Conservation (phyloP, 2,113 vertebrate genomes). For the Lethenteron camtschaticum region DNA sequence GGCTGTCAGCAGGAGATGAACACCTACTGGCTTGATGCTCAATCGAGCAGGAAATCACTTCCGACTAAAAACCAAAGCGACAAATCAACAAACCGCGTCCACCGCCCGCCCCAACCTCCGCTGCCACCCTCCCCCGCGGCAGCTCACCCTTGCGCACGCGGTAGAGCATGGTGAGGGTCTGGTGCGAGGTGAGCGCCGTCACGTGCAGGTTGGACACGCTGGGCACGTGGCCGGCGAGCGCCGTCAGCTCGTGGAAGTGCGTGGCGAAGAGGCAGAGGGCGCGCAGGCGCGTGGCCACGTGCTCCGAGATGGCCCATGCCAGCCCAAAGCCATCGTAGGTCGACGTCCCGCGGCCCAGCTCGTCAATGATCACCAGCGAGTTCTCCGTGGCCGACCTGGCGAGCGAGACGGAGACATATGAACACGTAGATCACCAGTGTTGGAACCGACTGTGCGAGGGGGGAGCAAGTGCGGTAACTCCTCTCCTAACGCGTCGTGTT, state of each 20-base stretch:
- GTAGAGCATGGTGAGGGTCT: slow-evolving; percentile 78
- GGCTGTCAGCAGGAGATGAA: too few relatives aligned
- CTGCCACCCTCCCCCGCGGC: background rate
- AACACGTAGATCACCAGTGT: too few relatives aligned
- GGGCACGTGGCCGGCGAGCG: slow-evolving; percentile 43
- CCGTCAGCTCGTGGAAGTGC: slow-evolving; percentile 89
- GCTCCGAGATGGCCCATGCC: slow-evolving; percentile 90
- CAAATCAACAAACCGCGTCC: too few relatives aligned
- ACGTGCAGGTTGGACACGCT: slow-evolving; percentile 74
- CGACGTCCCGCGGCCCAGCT: slow-evolving; percentile 79
- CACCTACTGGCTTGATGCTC: too few relatives aligned
- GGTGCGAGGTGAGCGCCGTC: slow-evolving; percentile 56
- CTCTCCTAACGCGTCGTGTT: too few relatives aligned
- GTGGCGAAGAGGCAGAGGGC: slow-evolving; percentile 90
- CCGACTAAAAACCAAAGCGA: too few relatives aligned
- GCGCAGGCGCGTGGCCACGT: slow-evolving; percentile 48
- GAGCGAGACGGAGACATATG: background rate
- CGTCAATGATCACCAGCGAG: slow-evolving; percentile 85
- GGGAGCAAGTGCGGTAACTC: too few relatives aligned
- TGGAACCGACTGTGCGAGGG: too few relatives aligned
- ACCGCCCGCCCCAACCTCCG: too few relatives aligned
- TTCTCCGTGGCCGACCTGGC: slow-evolving; percentile 66
- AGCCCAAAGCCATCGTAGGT: slow-evolving; percentile 90
- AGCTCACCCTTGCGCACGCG: slow-evolving; percentile 56
- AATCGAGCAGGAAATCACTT: too few relatives aligned